Evolutionary conservation across 2,113 vertebrate genomes (phyloP).

Genomic region (Aleadryas rufinucha): DNA sequence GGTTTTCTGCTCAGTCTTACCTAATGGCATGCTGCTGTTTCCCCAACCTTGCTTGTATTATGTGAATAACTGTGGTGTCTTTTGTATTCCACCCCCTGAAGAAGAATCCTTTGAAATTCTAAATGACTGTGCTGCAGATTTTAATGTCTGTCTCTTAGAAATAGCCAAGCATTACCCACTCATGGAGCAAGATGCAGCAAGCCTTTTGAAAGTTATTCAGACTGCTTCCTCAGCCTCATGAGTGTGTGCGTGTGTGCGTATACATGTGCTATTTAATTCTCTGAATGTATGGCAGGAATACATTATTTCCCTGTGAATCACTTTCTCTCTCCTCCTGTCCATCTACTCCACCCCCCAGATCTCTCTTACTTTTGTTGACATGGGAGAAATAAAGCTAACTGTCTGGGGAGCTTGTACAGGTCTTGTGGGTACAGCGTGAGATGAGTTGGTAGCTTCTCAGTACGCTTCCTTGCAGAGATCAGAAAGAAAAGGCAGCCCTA

Average conservation of each 20-base stretch:
- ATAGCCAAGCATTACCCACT: slow-evolving; percentile 62
- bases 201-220: slow-evolving; percentile 65
- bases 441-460: slow-evolving; percentile 3
- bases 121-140: slow-evolving; percentile 72
- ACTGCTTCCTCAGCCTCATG: slow-evolving; percentile 50
- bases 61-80: slow-evolving; percentile 63
- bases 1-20: slow-evolving; percentile 51
- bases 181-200: slow-evolving; percentile 62
- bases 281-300: slow-evolving; percentile 56
- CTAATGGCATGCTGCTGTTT: slow-evolving; percentile 65
- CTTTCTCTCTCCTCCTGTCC: slow-evolving; percentile 33
- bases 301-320: slow-evolving; percentile 23
- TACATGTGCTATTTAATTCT: slow-evolving; percentile 23
- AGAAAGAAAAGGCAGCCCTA: neutral
- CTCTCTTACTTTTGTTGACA: neutral
- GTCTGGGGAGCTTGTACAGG: neutral
- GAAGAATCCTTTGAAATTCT: slow-evolving; percentile 78
- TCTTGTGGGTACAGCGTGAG: neutral
- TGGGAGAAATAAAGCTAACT: neutral
- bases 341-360: slow-evolving; percentile 24
- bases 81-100: slow-evolving; percentile 74
- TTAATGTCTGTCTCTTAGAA: slow-evolving; percentile 70
- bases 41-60: slow-evolving; percentile 60
- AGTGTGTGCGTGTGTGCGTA: slow-evolving; percentile 36
- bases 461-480: neutral